phyloP scores from a whole-genome alignment of 2,888 invertebrate genomes.

The Leptarthrus brevirostris region DNA sequence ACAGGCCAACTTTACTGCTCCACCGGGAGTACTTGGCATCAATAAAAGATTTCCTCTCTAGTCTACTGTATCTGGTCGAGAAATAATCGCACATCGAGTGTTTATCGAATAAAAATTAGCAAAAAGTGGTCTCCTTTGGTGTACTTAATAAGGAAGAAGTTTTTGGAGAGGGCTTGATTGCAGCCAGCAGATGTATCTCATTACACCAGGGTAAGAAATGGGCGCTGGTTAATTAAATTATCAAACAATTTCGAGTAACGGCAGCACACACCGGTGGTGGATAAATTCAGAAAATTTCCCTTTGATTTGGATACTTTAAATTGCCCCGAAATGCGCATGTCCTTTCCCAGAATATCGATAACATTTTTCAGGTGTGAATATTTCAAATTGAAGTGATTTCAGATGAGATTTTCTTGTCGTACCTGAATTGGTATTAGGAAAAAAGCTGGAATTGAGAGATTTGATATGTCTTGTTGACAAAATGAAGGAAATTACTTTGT shows the following conservation, averaged over 20 bases:
- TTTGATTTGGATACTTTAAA: slow-evolving; percentile 1
- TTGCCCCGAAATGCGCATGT: slow-evolving; percentile 1
- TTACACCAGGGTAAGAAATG: background rate
- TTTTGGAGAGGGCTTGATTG: slow-evolving; percentile 2
- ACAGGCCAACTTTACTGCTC: background rate
- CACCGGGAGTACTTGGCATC: background rate
- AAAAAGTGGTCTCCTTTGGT: slow-evolving; percentile 7
- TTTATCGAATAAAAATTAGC: slow-evolving; percentile 13
- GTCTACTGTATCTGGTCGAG: slow-evolving; percentile 4
- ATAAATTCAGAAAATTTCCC: background rate
- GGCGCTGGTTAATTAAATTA: slow-evolving; percentile 27
- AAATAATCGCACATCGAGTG: slow-evolving; percentile 17
- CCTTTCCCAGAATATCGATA: background rate
- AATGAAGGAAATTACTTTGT: too few relatives aligned
- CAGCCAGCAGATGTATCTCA: background rate
- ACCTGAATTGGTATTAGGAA: too few relatives aligned
- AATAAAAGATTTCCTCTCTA: background rate
- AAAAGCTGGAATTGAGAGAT: too few relatives aligned
- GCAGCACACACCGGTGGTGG: background rate
- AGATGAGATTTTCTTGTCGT: too few relatives aligned
- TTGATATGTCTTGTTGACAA: too few relatives aligned
- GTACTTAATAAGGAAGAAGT: slow-evolving; percentile 19
- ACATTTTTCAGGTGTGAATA: slow-evolving; percentile 12
- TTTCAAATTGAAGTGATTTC: background rate
- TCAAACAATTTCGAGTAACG: slow-evolving; percentile 16